phyloP scores from a whole-genome alignment of 2,113 vertebrate genomes.

The Peromyscus polionotus region DNA sequence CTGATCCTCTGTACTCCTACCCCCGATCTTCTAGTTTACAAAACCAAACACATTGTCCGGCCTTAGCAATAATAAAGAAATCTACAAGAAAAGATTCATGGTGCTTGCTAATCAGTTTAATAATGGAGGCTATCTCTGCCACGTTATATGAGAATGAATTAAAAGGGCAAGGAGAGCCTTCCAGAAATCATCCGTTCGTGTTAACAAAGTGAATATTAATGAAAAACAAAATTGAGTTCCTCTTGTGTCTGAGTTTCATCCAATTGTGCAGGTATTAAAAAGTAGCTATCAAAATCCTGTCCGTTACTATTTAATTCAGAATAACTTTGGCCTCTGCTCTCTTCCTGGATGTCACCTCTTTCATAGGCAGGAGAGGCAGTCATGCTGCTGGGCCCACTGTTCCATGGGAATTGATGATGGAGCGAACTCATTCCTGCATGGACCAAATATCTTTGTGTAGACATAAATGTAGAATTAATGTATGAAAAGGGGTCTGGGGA shows the following conservation, averaged over 20 bases:
- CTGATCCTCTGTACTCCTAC: neutral
- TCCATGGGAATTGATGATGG: slow-evolving; percentile 16
- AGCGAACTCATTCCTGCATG: slow-evolving; percentile 51
- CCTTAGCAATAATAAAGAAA: slow-evolving; percentile 65
- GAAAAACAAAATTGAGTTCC: slow-evolving; percentile 86
- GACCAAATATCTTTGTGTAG: slow-evolving; percentile 10
- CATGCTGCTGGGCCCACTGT: slow-evolving; percentile 22
- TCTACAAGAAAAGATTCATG: slow-evolving; percentile 54
- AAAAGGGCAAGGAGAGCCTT: slow-evolving; percentile 82
- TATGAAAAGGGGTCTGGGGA: neutral
- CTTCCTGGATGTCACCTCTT: neutral
- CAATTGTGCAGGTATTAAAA: slow-evolving; percentile 83
- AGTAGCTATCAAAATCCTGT: slow-evolving; percentile 82
- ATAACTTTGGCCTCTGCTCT: slow-evolving; percentile 80
- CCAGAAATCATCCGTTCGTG: slow-evolving; percentile 83
- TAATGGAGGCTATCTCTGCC: slow-evolving; percentile 73
- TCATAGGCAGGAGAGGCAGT: slow-evolving; percentile 55
- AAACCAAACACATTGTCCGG: slow-evolving; percentile 57
- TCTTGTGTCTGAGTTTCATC: slow-evolving; percentile 85
- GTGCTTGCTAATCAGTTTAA: slow-evolving; percentile 76
- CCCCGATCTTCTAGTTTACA: neutral
- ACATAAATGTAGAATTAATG: neutral
- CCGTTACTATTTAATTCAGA: slow-evolving; percentile 83
- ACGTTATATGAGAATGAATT: slow-evolving; percentile 79
- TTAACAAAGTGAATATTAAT: slow-evolving; percentile 87